Evolutionary conservation across 2,797 vertebrate species (phyloP).

Genomic region (Pangasius larnaudii): DNA sequence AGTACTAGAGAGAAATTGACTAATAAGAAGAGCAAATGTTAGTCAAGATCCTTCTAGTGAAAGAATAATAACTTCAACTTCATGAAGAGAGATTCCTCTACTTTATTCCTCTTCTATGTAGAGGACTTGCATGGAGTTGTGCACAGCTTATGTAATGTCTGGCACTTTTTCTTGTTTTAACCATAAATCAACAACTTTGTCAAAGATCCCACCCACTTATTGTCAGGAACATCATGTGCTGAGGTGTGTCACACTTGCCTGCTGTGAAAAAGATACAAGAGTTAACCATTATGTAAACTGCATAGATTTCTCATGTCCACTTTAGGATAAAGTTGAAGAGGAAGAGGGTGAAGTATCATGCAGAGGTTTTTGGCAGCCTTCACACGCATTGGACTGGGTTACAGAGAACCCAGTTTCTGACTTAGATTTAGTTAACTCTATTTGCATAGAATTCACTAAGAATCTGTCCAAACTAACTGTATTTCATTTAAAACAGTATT

Average conservation of each 20-base stretch:
- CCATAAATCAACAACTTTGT: slow-evolving; percentile 6
- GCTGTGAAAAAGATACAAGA: slow-evolving; percentile 26
- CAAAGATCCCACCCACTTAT: neutral
- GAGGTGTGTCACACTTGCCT: neutral
- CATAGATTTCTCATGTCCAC: slow-evolving; percentile 18
- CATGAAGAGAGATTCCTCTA: neutral
- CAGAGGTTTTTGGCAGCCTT: slow-evolving; percentile 20
- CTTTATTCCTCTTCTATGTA: neutral
- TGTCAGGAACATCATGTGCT: neutral
- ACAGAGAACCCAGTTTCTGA: slow-evolving; percentile 22
- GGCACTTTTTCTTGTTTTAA: slow-evolving; percentile 7
- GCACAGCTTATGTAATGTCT: neutral
- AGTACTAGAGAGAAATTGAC: neutral
- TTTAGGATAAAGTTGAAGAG: slow-evolving; percentile 21
- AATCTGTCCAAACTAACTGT: neutral
- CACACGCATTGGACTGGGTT: slow-evolving; percentile 2
- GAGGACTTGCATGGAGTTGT: neutral
- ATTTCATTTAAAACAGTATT: slow-evolving; percentile 7
- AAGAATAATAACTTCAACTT: neutral
- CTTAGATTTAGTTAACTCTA: slow-evolving; percentile 46
- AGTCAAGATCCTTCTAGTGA: slow-evolving; percentile 2
- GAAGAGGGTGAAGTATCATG: neutral
- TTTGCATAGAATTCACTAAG: slow-evolving; percentile 1
- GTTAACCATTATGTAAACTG: slow-evolving; percentile 26
- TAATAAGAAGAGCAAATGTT: slow-evolving; percentile 26